Evolutionary conservation across 2,113 vertebrate genomes (phyloP), one percentile per base, ranked within the genome.

Genomic region (Alligator sinensis): DNA sequence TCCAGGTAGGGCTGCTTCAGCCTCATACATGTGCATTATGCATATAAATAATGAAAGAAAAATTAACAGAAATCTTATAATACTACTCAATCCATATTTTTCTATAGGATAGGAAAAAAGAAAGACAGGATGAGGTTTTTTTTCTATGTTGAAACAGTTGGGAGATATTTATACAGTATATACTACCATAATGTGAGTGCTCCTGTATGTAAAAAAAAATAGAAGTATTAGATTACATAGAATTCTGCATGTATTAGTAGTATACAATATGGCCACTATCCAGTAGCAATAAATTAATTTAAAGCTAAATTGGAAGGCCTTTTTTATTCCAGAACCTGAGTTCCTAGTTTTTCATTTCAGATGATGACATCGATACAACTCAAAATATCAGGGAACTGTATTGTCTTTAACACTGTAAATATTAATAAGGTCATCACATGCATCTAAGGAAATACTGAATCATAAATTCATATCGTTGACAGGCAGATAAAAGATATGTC

Each of bases 171-270:
- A 72, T 4, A 0, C 25, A 60, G 88, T 90, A 68, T 4, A 0
- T 30, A 60, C 90, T 90, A 68, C 5, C 60, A 77, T 87, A 91
- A 95, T 80, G 74, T 66, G 80, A 92, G 58, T 25, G 66, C n/a
- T 70, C 19, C 5, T 57, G 72, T 5, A 38, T 58, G 82, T 93
- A 93, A 95, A 85, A 82, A 95, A 94, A 94, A 6, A 84, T 84
- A 77, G 82, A 82, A 82, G 18, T 34, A 21, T 17, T 68, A 77
- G 64, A 86, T 95, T 89, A 89, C 81, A 80, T 8, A 54, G 76
- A 63, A 78, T 82, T 86, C 14, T 2, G n/a, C 80, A 55, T 55
- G 38, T 84, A 64, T 34, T 76, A 57, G 82, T 77, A 86, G 58
- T 24, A 11, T 63, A 59, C 28, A 17, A 34, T 1, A 0, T 59